phyloP scores from a whole-genome alignment of 2,797 vertebrate species.

The Periophthalmus magnuspinnatus region DNA sequence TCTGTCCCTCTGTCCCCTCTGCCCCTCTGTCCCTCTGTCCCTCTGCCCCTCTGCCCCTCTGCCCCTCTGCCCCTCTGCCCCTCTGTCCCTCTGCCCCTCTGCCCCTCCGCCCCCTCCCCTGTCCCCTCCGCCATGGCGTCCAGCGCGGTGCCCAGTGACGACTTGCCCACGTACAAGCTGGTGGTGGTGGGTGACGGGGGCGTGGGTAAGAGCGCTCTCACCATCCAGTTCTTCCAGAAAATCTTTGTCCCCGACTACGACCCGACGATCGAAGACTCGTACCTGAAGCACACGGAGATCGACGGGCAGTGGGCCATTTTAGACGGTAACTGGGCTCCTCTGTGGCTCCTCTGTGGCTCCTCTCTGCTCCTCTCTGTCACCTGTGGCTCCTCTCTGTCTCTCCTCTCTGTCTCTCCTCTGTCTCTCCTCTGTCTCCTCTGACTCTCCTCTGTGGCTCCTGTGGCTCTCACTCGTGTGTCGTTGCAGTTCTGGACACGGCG shows the following conservation, averaged over 20 bases:
- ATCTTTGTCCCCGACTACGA: constrained; percentile 99
- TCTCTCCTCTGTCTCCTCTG: not conserved
- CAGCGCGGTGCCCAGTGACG: constrained; percentile 94
- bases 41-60: not conserved
- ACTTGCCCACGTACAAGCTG: constrained; percentile 97
- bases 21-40: not conserved
- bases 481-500: constrained; percentile 92
- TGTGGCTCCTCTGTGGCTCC: no score
- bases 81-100: constrained; percentile 24
- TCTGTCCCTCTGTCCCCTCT: no score
- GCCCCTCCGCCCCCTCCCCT: constrained; percentile 27
- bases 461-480: not conserved
- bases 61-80: constrained; percentile 38
- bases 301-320: constrained; percentile 98
- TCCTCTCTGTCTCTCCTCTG: not conserved
- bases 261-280: constrained; percentile 99
- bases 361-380: not conserved
- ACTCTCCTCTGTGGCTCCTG: not conserved
- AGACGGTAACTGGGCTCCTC: constrained; percentile 81
- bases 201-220: constrained; percentile 96
- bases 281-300: constrained; percentile 98
- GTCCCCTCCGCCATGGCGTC: constrained; percentile 85
- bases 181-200: constrained; percentile 98
- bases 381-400: not conserved
- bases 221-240: constrained; percentile 99